These are phyloP conservation scores for Centropus unirufus DNA, from an alignment of 2,113 vertebrate genomes.

Conservation along the genomic window DNA sequence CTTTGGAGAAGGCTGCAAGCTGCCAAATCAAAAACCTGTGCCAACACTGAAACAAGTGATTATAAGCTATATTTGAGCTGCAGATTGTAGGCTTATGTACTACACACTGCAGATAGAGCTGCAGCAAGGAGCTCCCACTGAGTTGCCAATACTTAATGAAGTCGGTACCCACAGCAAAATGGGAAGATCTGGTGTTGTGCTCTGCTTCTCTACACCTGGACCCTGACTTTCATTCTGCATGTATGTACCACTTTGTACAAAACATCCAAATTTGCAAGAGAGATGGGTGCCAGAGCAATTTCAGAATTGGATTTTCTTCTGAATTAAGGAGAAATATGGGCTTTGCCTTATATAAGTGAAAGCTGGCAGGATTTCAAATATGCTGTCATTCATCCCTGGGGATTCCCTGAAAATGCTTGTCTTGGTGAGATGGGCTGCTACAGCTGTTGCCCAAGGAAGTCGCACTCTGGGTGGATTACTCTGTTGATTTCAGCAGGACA, in stretches of 20 bases:
- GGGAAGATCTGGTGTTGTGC: not conserved
- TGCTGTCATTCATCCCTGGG: rapidly evolving
- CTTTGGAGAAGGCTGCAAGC: not conserved
- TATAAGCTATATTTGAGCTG: not conserved
- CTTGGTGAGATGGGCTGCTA: not conserved
- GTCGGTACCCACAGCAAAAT: not conserved
- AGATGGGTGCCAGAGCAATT: not conserved
- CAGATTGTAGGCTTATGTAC: not conserved
- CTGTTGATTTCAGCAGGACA: not conserved
- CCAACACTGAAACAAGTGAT: not conserved
- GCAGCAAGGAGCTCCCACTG: not conserved
- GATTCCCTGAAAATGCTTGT: not conserved
- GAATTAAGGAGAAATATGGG: not conserved
- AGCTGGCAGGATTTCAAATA: not conserved
- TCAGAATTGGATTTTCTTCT: not conserved
- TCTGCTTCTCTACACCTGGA: not conserved
- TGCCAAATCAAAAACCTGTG: not conserved
- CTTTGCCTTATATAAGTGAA: not conserved
- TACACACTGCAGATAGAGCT: not conserved
- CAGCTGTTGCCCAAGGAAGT: not conserved
- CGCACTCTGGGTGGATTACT: not conserved
- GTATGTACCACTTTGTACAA: not conserved
- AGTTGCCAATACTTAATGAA: not conserved
- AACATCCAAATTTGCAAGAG: not conserved
- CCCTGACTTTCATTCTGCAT: not conserved